Conservation (phyloP, 2,888 invertebrate species). For the Zeuzera pyrina region DNA sequence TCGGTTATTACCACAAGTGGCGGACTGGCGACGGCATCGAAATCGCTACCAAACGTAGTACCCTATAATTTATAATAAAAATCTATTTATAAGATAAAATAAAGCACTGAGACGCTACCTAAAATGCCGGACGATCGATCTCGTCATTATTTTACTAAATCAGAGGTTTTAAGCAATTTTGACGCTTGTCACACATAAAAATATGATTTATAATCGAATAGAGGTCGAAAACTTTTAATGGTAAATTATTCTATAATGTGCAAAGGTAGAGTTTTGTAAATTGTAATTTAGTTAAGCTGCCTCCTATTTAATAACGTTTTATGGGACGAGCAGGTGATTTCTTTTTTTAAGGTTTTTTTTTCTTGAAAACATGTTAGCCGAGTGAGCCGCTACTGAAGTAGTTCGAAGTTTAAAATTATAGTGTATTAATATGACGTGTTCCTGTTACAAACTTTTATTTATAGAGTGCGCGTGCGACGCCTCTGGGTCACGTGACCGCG, state of each 20-base stretch:
- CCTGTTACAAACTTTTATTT: constrained; percentile 52
- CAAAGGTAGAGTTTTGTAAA: constrained; percentile 68
- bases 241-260: constrained; percentile 66
- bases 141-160: constrained; percentile 58
- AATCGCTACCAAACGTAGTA: constrained; percentile 70
- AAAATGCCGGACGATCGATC: constrained; percentile 65
- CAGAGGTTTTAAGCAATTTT: constrained; percentile 46
- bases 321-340: constrained; percentile 57
- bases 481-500: constrained; percentile 9
- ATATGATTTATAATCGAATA: constrained; percentile 55
- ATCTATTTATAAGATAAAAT: constrained; percentile 73
- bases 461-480: constrained; percentile 47
- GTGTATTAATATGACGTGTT: constrained; percentile 57
- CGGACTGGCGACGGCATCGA: constrained; percentile 41
- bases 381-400: constrained; percentile 62
- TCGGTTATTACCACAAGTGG: constrained; percentile 39
- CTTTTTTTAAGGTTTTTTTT: constrained; percentile 37
- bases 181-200: constrained; percentile 55
- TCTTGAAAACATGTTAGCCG: constrained; percentile 33
- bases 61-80: constrained; percentile 72
- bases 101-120: constrained; percentile 66
- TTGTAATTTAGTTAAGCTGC: constrained; percentile 71
- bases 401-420: constrained; percentile 65
- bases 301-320: constrained; percentile 70
- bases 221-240: constrained; percentile 30